Percentiles rank a stretch among this genome's conserved stretches.
These are phyloP conservation scores for Poeciliopsis retropinna DNA, from an alignment of 2,113 vertebrate species.

Conservation along the genomic window DNA sequence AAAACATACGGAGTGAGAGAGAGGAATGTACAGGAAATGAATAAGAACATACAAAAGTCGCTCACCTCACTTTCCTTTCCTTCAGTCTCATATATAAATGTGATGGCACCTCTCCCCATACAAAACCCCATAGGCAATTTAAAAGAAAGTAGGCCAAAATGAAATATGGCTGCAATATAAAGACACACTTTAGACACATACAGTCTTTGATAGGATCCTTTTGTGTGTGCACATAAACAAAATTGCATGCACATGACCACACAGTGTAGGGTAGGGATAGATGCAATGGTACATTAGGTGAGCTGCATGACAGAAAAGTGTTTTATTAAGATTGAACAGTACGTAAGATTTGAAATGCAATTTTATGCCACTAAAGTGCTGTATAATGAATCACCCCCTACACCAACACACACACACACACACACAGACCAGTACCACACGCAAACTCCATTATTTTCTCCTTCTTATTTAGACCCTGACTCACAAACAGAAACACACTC, in stretches of 20 bases:
- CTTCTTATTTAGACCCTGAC: slow-evolving; percentile 13
- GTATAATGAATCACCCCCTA: slow-evolving; percentile 51
- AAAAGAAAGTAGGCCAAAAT: slow-evolving; percentile 82
- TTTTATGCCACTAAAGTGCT: slow-evolving; percentile 54
- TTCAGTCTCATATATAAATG: slow-evolving; percentile 80
- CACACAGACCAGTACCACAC: neutral
- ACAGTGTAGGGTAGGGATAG: slow-evolving; percentile 40
- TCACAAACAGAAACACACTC: slow-evolving; percentile 18
- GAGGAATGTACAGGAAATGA: slow-evolving; percentile 55
- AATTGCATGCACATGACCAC: slow-evolving; percentile 21
- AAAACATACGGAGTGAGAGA: slow-evolving; percentile 12
- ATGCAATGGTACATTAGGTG: slow-evolving; percentile 65
- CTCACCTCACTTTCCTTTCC: slow-evolving; percentile 60
- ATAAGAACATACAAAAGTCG: slow-evolving; percentile 71
- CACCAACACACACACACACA: no score
- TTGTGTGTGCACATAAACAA: slow-evolving; percentile 55
- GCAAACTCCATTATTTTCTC: neutral
- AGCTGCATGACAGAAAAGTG: slow-evolving; percentile 60
- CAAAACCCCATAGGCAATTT: slow-evolving; percentile 82
- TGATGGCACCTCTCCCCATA: slow-evolving; percentile 76
- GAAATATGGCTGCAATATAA: slow-evolving; percentile 85
- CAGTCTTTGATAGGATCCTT: slow-evolving; percentile 68
- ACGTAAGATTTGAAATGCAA: slow-evolving; percentile 60
- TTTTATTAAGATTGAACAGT: slow-evolving; percentile 72
- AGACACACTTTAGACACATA: slow-evolving; percentile 79